phyloP scores from a whole-genome alignment of 53 echinoderm and acorn worm genomes.

The Mesocentrotus franciscanus region DNA sequence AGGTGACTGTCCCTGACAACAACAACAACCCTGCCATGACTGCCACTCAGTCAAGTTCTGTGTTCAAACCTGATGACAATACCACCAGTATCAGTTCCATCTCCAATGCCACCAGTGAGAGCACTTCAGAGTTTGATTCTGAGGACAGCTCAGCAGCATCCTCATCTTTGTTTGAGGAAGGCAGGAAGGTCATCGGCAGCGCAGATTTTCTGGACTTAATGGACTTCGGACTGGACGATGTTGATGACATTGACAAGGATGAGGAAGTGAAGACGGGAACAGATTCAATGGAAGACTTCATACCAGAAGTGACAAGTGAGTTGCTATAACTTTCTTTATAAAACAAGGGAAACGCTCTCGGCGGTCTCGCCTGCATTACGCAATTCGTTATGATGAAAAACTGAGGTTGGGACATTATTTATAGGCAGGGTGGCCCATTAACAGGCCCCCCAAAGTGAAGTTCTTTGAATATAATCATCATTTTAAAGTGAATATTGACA shows the following conservation, averaged over 20 bases:
- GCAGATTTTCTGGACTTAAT: background rate
- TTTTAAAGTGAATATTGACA: too few species aligned
- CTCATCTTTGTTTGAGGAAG: background rate
- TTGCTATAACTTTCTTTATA: background rate
- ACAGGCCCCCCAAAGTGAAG: too few species aligned
- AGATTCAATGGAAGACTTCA: slow-evolving; percentile 25
- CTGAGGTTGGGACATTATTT: too few species aligned
- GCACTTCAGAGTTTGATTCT: background rate
- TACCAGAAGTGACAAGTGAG: slow-evolving; percentile 32
- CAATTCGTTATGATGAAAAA: too few species aligned
- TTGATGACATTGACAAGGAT: background rate
- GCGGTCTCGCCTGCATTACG: too few species aligned
- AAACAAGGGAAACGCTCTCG: background rate
- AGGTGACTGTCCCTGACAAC: background rate
- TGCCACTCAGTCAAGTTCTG: background rate
- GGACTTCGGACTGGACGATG: background rate
- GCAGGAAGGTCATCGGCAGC: slow-evolving; percentile 31
- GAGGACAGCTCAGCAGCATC: slow-evolving; percentile 5
- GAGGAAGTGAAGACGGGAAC: background rate
- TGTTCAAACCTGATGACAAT: too few species aligned
- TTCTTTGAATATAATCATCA: too few species aligned
- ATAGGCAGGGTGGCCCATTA: too few species aligned
- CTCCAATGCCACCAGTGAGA: slow-evolving; percentile 19
- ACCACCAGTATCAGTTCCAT: background rate
- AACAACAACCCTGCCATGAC: background rate